A percentile compares a stretch with the other conserved stretches of the same genome.
Conservation (phyloP, 1,140 invertebrate species). For the Spodoptera litura region DNA sequence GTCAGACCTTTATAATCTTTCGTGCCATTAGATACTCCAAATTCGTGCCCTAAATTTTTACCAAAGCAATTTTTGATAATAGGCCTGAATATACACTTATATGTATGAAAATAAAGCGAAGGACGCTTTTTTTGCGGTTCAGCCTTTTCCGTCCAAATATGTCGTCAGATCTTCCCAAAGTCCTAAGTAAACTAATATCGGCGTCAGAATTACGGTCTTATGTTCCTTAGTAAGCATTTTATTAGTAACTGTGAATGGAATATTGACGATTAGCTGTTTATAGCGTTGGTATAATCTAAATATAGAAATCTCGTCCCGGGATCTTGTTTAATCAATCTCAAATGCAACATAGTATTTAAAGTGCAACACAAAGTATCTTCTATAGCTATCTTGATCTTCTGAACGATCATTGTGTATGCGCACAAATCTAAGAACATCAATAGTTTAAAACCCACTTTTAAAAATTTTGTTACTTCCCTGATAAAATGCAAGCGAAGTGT, state of each 20-base stretch:
- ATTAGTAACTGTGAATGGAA: not conserved
- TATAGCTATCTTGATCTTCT: too few species aligned
- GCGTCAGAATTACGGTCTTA: not conserved
- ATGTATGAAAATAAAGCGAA: too few species aligned
- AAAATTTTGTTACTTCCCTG: too few species aligned
- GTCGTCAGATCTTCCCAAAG: not conserved
- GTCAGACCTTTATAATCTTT: too few species aligned
- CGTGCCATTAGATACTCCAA: not conserved
- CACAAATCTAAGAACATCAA: too few species aligned
- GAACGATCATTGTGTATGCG: too few species aligned
- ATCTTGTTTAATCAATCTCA: not conserved
- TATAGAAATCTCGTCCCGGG: not conserved
- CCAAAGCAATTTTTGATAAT: not conserved
- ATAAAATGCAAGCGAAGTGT: not conserved
- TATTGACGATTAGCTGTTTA: slow-evolving; percentile 4
- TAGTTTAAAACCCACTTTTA: too few species aligned
- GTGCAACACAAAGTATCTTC: too few species aligned
- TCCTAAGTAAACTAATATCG: slow-evolving; percentile 10
- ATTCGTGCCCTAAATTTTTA: not conserved
- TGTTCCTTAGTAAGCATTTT: not conserved
- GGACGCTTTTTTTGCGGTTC: too few species aligned
- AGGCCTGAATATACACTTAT: not conserved
- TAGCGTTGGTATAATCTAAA: not conserved
- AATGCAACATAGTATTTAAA: too few species aligned
- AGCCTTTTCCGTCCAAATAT: too few species aligned